Evolutionary conservation across 2,113 vertebrate species (phyloP).

Genomic region (Apteryx mantelli): DNA sequence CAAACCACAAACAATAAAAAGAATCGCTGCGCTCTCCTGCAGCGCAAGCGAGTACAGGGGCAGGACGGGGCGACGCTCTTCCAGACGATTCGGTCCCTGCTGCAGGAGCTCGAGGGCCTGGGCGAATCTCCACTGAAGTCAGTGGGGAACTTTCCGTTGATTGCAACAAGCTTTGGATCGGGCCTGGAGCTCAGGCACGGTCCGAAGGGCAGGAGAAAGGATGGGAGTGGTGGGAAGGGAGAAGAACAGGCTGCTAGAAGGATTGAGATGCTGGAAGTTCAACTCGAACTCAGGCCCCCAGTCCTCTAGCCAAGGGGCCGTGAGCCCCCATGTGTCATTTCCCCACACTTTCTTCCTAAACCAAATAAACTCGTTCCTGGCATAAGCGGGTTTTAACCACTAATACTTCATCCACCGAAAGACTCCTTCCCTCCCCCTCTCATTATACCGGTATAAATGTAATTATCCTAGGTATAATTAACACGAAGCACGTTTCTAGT

Average conservation of each 20-base stretch:
- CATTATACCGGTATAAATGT: background rate
- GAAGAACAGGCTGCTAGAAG: background rate
- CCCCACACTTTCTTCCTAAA: background rate
- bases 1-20: background rate
- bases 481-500: background rate
- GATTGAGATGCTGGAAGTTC: background rate
- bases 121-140: background rate
- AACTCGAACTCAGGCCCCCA: background rate
- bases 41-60: background rate
- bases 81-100: background rate
- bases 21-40: background rate
- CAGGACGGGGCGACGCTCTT: background rate
- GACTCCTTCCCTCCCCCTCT: conserved; percentile 19
- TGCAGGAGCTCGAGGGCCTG: too few species aligned
- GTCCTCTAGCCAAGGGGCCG: background rate
- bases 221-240: background rate
- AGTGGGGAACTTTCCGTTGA: background rate
- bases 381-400: background rate
- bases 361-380: background rate
- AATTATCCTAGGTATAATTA: conserved; percentile 57
- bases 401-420: background rate
- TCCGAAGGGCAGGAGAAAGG: background rate
- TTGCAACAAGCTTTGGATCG: background rate
- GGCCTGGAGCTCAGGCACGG: background rate
- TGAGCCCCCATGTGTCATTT: background rate